Conservation (phyloP, 1,140 invertebrate species). For the Apis florea region DNA sequence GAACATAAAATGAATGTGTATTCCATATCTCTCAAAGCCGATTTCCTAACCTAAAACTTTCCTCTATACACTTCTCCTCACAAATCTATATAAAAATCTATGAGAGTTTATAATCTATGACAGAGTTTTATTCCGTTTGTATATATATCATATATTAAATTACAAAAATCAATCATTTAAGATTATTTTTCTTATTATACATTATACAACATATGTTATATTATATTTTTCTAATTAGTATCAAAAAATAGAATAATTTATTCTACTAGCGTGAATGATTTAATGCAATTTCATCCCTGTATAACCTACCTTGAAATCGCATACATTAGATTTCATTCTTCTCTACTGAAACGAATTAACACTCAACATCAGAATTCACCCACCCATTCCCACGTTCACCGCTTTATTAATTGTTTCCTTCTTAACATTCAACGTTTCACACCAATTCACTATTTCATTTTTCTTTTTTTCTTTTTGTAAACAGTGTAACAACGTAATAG, state of each 20-base stretch:
- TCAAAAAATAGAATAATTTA: too few species aligned
- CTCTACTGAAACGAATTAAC: constrained; percentile 13
- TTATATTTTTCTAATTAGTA: neutral
- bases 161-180: neutral
- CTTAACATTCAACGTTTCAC: neutral
- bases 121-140: too few species aligned
- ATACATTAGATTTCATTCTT: neutral
- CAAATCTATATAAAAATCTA: too few species aligned
- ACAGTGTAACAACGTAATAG: neutral
- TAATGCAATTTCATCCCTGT: neutral
- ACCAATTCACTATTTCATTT: neutral
- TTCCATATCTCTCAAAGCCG: neutral
- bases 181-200: neutral
- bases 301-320: neutral
- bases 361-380: neutral
- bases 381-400: constrained; percentile 11
- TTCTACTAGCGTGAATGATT: neutral
- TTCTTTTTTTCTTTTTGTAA: neutral
- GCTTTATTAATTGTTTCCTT: constrained; percentile 17
- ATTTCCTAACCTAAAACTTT: neutral
- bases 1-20: too few species aligned
- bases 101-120: too few species aligned
- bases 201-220: neutral
- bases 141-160: too few species aligned
- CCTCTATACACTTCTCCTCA: neutral